These are phyloP conservation scores for Arctopsyche grandis DNA, from an alignment of 1,140 invertebrate genomes.

Conservation along the genomic window DNA sequence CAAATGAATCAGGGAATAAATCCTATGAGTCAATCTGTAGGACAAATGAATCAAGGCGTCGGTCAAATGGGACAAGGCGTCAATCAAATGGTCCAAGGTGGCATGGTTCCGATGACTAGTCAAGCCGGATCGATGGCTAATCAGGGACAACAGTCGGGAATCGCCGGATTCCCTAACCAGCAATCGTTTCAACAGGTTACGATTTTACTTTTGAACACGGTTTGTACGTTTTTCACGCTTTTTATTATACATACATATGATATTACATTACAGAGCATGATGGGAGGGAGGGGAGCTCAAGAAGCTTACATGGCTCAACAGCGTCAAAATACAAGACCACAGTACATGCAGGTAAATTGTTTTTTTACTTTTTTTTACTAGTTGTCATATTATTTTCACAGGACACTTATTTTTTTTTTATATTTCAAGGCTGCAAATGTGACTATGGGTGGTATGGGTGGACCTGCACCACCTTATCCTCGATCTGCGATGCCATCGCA, in stretches of 20 bases:
- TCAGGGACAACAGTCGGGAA: constrained; percentile 65
- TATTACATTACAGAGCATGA: constrained; percentile 61
- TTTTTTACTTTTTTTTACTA: constrained; percentile 38
- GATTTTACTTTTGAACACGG: constrained; percentile 35
- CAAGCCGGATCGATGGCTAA: constrained; percentile 65
- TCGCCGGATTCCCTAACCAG: constrained; percentile 67
- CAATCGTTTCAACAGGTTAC: constrained; percentile 65
- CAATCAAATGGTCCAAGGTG: constrained; percentile 58
- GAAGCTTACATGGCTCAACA: constrained; percentile 65
- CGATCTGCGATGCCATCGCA: constrained; percentile 65
- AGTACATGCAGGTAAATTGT: constrained; percentile 64
- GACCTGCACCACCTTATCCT: constrained; percentile 71
- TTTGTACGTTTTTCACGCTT: background rate
- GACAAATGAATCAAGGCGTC: constrained; percentile 59
- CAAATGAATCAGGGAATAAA: constrained; percentile 64
- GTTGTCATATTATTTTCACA: too few relatives aligned
- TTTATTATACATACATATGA: constrained; percentile 5
- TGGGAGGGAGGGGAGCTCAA: constrained; percentile 61
- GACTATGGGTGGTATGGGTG: constrained; percentile 74
- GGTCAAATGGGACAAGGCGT: constrained; percentile 47
- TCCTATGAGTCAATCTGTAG: constrained; percentile 60
- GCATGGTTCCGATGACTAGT: constrained; percentile 62
- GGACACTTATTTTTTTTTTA: background rate
- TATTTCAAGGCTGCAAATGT: constrained; percentile 71
- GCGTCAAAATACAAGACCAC: constrained; percentile 63